phyloP scores from a whole-genome alignment of 2,113 vertebrate genomes.

The Verasper variegatus region DNA sequence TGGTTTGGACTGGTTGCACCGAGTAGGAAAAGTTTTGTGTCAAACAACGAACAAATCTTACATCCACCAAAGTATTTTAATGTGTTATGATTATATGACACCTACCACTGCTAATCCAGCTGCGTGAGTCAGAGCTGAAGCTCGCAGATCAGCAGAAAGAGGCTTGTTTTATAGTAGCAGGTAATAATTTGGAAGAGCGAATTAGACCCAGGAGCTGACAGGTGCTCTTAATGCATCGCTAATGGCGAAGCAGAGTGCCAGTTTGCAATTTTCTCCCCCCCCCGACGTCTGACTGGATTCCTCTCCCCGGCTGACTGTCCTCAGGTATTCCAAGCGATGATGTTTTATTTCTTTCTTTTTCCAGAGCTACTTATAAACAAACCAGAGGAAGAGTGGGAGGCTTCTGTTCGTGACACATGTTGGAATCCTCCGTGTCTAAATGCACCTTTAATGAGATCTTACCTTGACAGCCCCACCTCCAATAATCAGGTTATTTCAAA shows the following conservation, averaged over 20 bases:
- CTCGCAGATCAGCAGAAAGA: background rate
- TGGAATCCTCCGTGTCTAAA: constrained; percentile 41
- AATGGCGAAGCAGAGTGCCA: constrained; percentile 48
- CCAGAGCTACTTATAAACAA: constrained; percentile 31
- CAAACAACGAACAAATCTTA: constrained; percentile 44
- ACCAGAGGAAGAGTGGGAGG: constrained; percentile 20
- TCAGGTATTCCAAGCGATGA: constrained; percentile 32
- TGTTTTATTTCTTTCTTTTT: constrained; percentile 2
- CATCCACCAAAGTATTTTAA: constrained; percentile 10
- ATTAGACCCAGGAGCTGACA: constrained; percentile 61
- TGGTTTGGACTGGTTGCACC: background rate
- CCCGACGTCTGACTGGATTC: constrained; percentile 32
- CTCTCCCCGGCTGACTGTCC: constrained; percentile 14
- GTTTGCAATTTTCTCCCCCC: constrained; percentile 45
- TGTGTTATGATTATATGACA: constrained; percentile 10
- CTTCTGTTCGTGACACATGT: constrained; percentile 31
- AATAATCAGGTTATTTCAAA: constrained; percentile 50
- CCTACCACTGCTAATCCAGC: constrained; percentile 14
- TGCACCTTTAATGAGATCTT: constrained; percentile 57
- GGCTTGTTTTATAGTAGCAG: constrained; percentile 16
- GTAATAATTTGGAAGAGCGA: constrained; percentile 42
- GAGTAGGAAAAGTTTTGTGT: constrained; percentile 30
- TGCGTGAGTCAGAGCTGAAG: background rate
- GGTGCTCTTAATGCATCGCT: constrained; percentile 59
- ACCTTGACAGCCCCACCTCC: constrained; percentile 35